Percentiles rank a stretch among this genome's conserved stretches.
phyloP scores from a whole-genome alignment of 2,797 vertebrate genomes.

The Coluber constrictor region DNA sequence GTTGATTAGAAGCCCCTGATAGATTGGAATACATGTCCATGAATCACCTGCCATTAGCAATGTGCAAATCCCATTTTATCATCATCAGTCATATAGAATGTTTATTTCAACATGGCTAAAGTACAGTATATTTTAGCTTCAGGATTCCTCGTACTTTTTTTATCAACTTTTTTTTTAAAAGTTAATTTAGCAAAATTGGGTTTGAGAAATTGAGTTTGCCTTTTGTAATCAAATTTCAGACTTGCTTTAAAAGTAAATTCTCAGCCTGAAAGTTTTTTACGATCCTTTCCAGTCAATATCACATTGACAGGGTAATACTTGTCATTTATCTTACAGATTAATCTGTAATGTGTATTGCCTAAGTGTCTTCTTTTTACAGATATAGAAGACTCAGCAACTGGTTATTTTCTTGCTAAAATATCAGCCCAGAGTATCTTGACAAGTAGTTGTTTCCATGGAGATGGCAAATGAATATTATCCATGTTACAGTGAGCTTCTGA shows the following conservation, averaged over 20 bases:
- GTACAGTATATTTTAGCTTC: background rate
- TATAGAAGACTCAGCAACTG: slow-evolving; percentile 32
- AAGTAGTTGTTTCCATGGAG: slow-evolving; percentile 69
- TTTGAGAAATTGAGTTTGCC: background rate
- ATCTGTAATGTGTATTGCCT: slow-evolving; percentile 12
- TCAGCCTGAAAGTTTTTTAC: background rate
- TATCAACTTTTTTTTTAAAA: background rate
- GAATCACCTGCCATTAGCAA: background rate
- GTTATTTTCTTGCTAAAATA: slow-evolving; percentile 48
- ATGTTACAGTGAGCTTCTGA: slow-evolving; percentile 65
- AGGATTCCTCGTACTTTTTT: background rate
- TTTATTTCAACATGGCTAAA: background rate
- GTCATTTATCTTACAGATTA: background rate
- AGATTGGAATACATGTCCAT: background rate
- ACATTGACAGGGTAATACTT: background rate
- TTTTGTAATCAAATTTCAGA: background rate
- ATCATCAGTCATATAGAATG: background rate
- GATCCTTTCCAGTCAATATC: background rate
- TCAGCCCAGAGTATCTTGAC: slow-evolving; percentile 56
- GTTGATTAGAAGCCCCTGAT: background rate
- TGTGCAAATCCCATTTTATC: background rate
- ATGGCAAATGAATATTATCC: slow-evolving; percentile 64
- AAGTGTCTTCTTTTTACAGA: slow-evolving; percentile 31
- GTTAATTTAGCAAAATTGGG: background rate
- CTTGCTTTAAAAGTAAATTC: background rate